A percentile compares a stretch with the other conserved stretches of the same genome.
Evolutionary conservation across 2,113 vertebrate species (phyloP).

Genomic region (Cariama cristata): DNA sequence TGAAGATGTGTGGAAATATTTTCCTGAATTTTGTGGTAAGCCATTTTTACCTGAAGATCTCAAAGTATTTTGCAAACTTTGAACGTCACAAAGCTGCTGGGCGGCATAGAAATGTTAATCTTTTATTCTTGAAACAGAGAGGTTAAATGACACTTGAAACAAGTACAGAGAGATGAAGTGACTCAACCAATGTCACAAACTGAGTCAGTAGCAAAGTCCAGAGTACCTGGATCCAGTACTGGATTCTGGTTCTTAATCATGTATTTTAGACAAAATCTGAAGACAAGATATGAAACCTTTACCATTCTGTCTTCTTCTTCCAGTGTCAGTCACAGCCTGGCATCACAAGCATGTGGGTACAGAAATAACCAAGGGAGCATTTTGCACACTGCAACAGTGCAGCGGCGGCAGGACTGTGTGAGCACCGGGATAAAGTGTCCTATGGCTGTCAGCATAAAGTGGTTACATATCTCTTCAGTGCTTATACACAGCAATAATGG

Average conservation of each 20-base stretch:
- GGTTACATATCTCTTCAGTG: neutral
- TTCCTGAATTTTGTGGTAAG: neutral
- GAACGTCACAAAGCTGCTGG: neutral
- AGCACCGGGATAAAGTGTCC: neutral
- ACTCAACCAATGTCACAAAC: neutral
- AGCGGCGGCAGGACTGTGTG: neutral
- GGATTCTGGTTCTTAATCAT: neutral
- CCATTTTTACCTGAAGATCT: neutral
- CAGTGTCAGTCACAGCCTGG: neutral
- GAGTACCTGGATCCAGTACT: neutral
- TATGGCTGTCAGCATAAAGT: neutral
- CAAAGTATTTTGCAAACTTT: neutral
- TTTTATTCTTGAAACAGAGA: neutral
- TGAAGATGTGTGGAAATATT: neutral
- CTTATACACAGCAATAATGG: neutral
- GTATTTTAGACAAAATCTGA: neutral
- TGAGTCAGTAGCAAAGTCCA: neutral
- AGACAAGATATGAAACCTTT: neutral
- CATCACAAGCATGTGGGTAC: neutral
- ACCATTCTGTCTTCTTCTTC: neutral
- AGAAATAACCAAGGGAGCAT: neutral
- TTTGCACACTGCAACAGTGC: neutral
- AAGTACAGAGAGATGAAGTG: neutral
- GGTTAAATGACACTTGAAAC: neutral
- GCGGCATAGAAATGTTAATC: neutral